Percentiles rank a stretch among this genome's conserved stretches.
Conservation (phyloP, 1,140 invertebrate genomes). For the Paraescarpia echinospica region DNA sequence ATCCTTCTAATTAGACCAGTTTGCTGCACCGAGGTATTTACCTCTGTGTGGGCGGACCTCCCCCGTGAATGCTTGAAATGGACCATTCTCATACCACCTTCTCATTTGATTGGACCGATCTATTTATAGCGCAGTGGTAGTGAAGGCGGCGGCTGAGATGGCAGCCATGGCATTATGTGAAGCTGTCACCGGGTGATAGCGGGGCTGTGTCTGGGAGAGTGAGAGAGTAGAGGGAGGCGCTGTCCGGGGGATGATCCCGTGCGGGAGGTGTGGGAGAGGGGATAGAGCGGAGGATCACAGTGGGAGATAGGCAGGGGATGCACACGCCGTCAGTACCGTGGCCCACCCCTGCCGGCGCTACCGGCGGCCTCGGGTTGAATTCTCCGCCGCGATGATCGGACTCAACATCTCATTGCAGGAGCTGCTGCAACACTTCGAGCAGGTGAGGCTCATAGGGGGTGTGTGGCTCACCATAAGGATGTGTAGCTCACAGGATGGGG, state of each 20-base stretch:
- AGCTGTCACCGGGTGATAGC: not conserved
- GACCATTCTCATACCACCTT: not conserved
- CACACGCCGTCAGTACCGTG: not conserved
- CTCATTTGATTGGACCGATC: not conserved
- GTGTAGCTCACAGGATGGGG: not conserved
- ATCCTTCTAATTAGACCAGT: not conserved
- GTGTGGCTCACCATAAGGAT: not conserved
- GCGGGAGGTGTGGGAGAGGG: not conserved
- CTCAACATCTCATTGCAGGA: slow-evolving; percentile 14
- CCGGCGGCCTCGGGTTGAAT: not conserved
- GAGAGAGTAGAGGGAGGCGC: not conserved
- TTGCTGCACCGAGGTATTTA: not conserved
- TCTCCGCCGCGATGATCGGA: slow-evolving; percentile 13
- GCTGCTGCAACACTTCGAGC: slow-evolving; percentile 10
- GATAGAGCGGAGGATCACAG: not conserved
- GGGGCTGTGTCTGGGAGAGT: not conserved
- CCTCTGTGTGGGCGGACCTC: not conserved
- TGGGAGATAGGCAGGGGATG: not conserved
- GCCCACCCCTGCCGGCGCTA: not conserved
- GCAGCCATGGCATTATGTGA: not conserved
- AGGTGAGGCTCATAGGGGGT: not conserved
- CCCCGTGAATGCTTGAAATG: not conserved
- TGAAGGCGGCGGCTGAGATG: not conserved
- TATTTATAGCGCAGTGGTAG: not conserved
- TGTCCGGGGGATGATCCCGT: not conserved